These are phyloP conservation scores for Lacerta bilineata DNA, from an alignment of 2,797 vertebrate genomes.

Conservation along the genomic window DNA sequence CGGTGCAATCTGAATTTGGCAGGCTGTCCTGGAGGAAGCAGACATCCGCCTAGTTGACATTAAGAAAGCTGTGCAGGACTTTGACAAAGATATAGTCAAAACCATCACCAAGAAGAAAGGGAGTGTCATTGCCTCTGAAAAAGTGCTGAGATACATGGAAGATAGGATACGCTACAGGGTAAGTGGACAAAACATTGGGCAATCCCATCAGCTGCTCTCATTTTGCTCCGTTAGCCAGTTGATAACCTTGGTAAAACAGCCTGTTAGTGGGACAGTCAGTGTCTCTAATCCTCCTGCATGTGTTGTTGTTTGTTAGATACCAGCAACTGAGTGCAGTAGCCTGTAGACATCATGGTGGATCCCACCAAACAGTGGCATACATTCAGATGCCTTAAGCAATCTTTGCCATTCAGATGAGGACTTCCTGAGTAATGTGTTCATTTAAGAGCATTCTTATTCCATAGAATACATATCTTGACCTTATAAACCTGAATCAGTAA, in stretches of 20 bases:
- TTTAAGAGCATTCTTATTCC: neutral
- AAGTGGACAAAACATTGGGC: conserved; percentile 52
- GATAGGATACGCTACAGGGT: conserved; percentile 80
- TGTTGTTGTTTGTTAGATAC: neutral
- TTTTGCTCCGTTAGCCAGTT: neutral
- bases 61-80: conserved; percentile 76
- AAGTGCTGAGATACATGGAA: conserved; percentile 81
- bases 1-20: conserved; percentile 12
- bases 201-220: neutral
- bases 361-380: neutral
- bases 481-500: neutral
- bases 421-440: neutral
- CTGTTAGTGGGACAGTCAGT: neutral
- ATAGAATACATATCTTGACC: neutral
- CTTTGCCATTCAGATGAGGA: neutral
- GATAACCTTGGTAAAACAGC: neutral
- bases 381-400: neutral
- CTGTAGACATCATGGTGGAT: neutral
- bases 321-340: neutral
- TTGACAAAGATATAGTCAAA: conserved; percentile 80
- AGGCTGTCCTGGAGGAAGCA: conserved; percentile 83
- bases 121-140: conserved; percentile 75
- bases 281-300: neutral
- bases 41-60: conserved; percentile 78
- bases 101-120: conserved; percentile 75